Conservation (phyloP, 1,140 invertebrate species). For the Zaprionus vittiger region DNA sequence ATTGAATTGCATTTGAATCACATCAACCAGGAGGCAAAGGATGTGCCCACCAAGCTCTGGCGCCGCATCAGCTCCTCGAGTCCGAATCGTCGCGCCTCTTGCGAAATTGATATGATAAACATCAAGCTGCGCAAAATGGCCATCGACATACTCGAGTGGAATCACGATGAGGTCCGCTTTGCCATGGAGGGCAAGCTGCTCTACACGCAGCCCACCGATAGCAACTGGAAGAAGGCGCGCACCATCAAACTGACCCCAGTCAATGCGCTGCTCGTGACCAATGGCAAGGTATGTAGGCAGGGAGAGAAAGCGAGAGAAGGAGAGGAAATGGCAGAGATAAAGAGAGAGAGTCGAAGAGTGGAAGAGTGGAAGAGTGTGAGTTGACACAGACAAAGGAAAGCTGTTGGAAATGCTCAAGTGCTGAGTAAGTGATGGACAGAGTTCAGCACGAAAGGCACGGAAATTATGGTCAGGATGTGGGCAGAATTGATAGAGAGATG, state of each 20-base stretch:
- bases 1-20: constrained; percentile 97
- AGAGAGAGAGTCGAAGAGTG: not conserved
- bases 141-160: constrained; percentile 96
- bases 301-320: not conserved
- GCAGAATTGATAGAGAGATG: not conserved
- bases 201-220: constrained; percentile 94
- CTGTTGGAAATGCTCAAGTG: not conserved
- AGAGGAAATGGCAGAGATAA: not conserved
- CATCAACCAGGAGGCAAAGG: constrained; percentile 97
- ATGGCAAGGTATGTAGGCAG: constrained; percentile 89
- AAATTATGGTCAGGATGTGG: not conserved
- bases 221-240: constrained; percentile 94
- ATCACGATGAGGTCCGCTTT: constrained; percentile 94
- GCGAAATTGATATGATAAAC: constrained; percentile 93
- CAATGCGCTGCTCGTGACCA: constrained; percentile 94
- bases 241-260: constrained; percentile 94
- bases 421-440: not conserved
- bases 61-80: constrained; percentile 93
- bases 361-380: not conserved
- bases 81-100: constrained; percentile 88
- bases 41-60: constrained; percentile 95
- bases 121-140: constrained; percentile 96
- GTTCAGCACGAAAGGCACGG: not conserved
- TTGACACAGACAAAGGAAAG: not conserved
- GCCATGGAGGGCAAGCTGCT: constrained; percentile 93